Conservation (phyloP, 2,113 vertebrate species). For the Sturnira hondurensis region DNA sequence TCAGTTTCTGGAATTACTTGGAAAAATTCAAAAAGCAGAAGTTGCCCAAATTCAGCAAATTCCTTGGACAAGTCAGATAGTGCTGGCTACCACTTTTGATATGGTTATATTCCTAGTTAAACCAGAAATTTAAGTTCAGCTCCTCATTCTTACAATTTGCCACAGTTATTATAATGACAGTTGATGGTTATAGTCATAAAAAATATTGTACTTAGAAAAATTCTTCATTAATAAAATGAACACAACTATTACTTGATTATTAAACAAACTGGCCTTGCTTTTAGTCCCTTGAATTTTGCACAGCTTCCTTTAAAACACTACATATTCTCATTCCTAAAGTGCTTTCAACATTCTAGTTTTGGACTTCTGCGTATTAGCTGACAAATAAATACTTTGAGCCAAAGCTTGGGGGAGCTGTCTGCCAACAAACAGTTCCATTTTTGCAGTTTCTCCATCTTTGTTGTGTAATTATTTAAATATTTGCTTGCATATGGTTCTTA, state of each 20-base stretch:
- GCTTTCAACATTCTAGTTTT: neutral
- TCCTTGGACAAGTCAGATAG: slow-evolving; percentile 23
- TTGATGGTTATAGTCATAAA: slow-evolving; percentile 11
- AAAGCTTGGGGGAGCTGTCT: neutral
- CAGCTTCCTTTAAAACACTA: neutral
- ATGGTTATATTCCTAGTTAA: slow-evolving; percentile 27
- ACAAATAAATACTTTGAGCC: slow-evolving; percentile 22
- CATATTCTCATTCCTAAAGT: neutral
- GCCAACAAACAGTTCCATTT: neutral
- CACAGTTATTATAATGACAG: neutral
- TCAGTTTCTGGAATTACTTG: slow-evolving; percentile 38
- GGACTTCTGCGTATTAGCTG: neutral
- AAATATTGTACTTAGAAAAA: slow-evolving; percentile 19
- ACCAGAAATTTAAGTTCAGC: slow-evolving; percentile 18
- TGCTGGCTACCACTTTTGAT: neutral
- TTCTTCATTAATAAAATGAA: slow-evolving; percentile 9
- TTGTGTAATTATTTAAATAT: slow-evolving; percentile 19
- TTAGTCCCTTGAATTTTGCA: neutral
- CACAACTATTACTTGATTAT: neutral
- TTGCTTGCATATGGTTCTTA: slow-evolving; percentile 29
- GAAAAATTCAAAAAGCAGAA: slow-evolving; percentile 41
- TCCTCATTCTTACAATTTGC: slow-evolving; percentile 20
- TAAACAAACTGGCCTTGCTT: neutral
- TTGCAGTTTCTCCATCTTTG: neutral
- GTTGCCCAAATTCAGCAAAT: neutral